A percentile compares a stretch with the other conserved stretches of the same genome.
These are phyloP conservation scores for Crotalus helleri DNA, from an alignment of 2,113 vertebrate genomes.

Conservation along the genomic window DNA sequence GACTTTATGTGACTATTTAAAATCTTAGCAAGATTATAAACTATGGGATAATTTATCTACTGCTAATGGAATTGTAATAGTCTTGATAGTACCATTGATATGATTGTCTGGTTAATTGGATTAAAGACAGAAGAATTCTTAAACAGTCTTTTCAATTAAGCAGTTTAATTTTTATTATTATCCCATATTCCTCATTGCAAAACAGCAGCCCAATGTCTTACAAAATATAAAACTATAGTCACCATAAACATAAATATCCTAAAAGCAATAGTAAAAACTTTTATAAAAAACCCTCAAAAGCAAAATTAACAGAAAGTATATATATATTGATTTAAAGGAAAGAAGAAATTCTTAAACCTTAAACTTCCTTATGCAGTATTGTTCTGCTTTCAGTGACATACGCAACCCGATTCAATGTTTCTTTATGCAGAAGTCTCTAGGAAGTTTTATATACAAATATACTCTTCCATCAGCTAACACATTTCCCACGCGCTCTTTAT, in stretches of 20 bases:
- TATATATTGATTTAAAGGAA: neutral
- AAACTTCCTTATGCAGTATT: neutral
- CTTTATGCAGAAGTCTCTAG: neutral
- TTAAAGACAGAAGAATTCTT: neutral
- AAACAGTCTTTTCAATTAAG: neutral
- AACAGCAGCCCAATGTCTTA: neutral
- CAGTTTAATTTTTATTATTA: neutral
- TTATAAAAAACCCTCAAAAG: neutral
- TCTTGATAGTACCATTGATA: neutral
- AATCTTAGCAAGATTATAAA: neutral
- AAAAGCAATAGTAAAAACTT: neutral
- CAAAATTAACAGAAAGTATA: neutral
- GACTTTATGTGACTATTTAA: neutral
- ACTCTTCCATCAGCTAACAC: neutral
- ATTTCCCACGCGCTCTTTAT: neutral
- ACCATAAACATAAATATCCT: neutral
- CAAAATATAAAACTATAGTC: neutral
- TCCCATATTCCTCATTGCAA: neutral
- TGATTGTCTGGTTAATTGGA: neutral
- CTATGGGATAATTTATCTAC: neutral
- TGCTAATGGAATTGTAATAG: neutral
- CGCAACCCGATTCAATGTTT: neutral
- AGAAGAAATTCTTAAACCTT: neutral
- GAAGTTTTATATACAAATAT: neutral
- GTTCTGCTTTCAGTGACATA: neutral